Evolutionary conservation across 1,140 invertebrate genomes (phyloP).

Genomic region (Drosophila grimshawi): DNA sequence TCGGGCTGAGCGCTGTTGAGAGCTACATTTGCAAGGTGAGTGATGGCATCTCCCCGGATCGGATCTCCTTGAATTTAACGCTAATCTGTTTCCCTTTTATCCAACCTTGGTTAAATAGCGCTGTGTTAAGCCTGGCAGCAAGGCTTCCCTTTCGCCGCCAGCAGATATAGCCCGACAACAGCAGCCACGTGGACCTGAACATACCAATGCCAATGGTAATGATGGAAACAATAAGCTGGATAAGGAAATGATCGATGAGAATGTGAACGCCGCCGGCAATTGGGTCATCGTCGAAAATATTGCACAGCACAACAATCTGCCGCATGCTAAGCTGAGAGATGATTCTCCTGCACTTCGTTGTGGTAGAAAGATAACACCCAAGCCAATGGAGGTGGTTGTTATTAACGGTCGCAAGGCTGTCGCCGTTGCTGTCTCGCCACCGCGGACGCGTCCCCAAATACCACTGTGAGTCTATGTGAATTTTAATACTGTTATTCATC

Average conservation of each 20-base stretch:
- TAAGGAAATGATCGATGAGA: constrained; percentile 11
- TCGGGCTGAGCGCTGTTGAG: neutral
- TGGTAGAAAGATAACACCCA: constrained; percentile 29
- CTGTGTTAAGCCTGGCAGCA: constrained; percentile 14
- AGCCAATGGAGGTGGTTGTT: constrained; percentile 53
- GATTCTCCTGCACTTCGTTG: neutral
- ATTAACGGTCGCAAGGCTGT: constrained; percentile 62
- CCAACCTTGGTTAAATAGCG: neutral
- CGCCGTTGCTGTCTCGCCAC: constrained; percentile 24
- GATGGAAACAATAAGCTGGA: neutral
- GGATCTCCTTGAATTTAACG: no score
- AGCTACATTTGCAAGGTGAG: constrained; percentile 30
- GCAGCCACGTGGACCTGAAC: neutral
- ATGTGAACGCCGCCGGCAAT: neutral
- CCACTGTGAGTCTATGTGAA: constrained; percentile 60
- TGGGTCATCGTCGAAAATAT: constrained; percentile 41
- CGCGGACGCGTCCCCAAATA: neutral
- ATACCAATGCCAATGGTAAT: neutral
- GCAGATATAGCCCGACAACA: neutral
- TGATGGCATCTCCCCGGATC: neutral
- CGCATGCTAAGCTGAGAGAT: constrained; percentile 42
- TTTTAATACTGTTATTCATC: no score
- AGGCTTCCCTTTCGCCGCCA: neutral
- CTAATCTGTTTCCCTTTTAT: neutral
- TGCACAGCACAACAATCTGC: constrained; percentile 34